Conservation (phyloP, 2,888 invertebrate species). For the Argyresthia albistria region DNA sequence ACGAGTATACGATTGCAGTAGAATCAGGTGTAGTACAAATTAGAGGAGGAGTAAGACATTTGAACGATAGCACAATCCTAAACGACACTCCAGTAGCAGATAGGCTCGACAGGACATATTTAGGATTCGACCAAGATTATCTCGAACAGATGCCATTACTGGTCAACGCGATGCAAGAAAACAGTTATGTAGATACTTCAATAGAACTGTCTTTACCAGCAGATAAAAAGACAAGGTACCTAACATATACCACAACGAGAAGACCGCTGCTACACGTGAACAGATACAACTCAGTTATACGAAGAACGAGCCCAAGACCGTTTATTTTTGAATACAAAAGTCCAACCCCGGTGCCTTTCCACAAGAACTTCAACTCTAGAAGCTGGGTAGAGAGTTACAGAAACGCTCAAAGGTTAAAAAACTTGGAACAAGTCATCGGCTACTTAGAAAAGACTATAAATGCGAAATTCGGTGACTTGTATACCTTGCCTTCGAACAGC, state of each 20-base stretch:
- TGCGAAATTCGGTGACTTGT: slow-evolving; percentile 54
- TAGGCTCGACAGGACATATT: slow-evolving; percentile 47
- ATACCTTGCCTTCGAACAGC: slow-evolving; percentile 28
- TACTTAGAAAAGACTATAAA: slow-evolving; percentile 59
- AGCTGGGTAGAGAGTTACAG: slow-evolving; percentile 56
- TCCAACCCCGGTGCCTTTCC: slow-evolving; percentile 51
- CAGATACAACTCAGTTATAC: slow-evolving; percentile 18
- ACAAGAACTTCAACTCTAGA: slow-evolving; percentile 44
- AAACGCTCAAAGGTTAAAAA: slow-evolving; percentile 54
- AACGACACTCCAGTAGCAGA: slow-evolving; percentile 47
- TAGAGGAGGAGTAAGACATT: slow-evolving; percentile 21
- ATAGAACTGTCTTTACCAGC: slow-evolving; percentile 25
- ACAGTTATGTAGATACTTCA: slow-evolving; percentile 37
- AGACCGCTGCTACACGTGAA: slow-evolving; percentile 18
- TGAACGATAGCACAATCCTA: slow-evolving; percentile 19
- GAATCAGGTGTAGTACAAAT: slow-evolving; percentile 56
- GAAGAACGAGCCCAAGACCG: slow-evolving; percentile 63
- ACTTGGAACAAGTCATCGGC: slow-evolving; percentile 53
- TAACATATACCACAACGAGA: slow-evolving; percentile 10
- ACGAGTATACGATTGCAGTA: slow-evolving; percentile 63
- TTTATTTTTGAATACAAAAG: slow-evolving; percentile 57
- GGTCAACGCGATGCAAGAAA: slow-evolving; percentile 60
- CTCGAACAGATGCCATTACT: slow-evolving; percentile 61
- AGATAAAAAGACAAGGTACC: slow-evolving; percentile 15
- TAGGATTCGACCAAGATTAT: slow-evolving; percentile 61